phyloP scores from a whole-genome alignment of 2,888 invertebrate species.

The Erebia ligea region DNA sequence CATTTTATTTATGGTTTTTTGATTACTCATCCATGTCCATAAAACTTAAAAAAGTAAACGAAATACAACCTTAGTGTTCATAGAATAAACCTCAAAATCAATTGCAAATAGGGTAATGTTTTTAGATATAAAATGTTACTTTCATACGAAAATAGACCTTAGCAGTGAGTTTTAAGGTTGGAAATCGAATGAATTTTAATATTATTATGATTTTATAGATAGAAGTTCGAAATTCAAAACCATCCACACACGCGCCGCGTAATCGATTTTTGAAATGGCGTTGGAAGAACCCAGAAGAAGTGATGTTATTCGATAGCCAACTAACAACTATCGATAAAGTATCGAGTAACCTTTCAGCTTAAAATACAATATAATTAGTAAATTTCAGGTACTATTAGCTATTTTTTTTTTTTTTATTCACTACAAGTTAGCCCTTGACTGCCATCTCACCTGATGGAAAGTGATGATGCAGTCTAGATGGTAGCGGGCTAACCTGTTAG shows the following conservation, averaged over 20 bases:
- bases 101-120: not conserved
- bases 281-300: constrained; percentile 29
- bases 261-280: constrained; percentile 78
- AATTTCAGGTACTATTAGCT: too few relatives aligned
- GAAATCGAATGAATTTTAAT: not conserved
- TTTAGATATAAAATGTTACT: constrained; percentile 1
- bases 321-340: not conserved
- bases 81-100: not conserved
- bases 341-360: not conserved
- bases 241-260: constrained; percentile 72
- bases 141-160: constrained; percentile 14
- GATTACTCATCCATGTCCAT: not conserved
- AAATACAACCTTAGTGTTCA: not conserved
- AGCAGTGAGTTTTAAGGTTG: not conserved
- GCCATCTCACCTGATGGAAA: too few relatives aligned
- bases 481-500: too few relatives aligned
- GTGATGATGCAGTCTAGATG: too few relatives aligned
- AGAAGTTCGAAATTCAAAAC: constrained; percentile 58
- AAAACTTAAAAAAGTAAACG: constrained; percentile 10
- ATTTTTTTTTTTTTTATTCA: too few relatives aligned
- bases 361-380: too few relatives aligned
- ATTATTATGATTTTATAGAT: constrained; percentile 36
- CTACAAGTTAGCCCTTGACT: too few relatives aligned
- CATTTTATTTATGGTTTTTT: constrained; percentile 2
- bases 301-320: not conserved